Conservation (phyloP, 2,888 invertebrate genomes). For the Melanostoma scalare region DNA sequence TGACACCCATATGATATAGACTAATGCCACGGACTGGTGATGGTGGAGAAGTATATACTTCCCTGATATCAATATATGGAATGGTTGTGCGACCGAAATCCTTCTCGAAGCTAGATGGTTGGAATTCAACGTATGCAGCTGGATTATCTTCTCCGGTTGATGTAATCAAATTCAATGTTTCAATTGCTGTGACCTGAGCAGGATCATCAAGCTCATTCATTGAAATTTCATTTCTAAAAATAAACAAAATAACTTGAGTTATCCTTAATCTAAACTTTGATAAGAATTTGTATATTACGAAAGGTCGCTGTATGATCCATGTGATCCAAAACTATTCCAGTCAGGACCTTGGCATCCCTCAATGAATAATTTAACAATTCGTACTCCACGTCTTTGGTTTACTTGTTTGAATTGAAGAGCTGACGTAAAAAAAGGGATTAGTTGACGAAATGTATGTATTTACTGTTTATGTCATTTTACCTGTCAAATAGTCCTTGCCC, state of each 20-base stretch:
- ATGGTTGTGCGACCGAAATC: neutral
- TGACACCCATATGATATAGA: slow-evolving; percentile 3
- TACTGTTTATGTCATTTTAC: neutral
- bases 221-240: neutral
- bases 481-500: neutral
- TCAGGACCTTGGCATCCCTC: neutral
- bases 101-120: neutral
- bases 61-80: neutral
- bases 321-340: neutral
- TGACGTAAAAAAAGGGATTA: neutral
- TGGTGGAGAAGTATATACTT: neutral
- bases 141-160: neutral
- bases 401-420: neutral
- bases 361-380: neutral
- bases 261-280: too few relatives aligned
- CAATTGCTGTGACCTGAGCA: neutral
- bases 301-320: too few relatives aligned
- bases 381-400: neutral
- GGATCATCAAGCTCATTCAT: neutral
- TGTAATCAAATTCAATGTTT: neutral
- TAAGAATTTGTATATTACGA: too few relatives aligned
- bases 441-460: too few relatives aligned
- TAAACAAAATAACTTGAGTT: neutral
- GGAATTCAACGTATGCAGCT: neutral
- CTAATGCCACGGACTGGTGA: slow-evolving; percentile 4